Base-by-base conservation (phyloP, 1,140 invertebrate species). In the Hydropsyche tenuis region DNA sequence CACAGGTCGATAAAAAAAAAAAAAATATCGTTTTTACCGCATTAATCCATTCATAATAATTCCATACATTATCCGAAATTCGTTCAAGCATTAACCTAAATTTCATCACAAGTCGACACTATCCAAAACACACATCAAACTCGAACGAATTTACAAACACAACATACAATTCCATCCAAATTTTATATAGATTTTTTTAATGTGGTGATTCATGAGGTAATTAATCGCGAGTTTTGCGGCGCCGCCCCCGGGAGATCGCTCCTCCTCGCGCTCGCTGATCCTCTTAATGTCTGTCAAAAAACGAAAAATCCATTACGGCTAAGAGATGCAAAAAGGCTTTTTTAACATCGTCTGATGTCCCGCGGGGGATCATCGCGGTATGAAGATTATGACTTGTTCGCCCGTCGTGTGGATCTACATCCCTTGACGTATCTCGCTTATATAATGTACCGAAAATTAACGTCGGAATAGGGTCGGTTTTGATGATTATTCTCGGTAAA, bases 201-300 rank as follows among this genome's bases (percentile, higher is more conserved):
- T 48, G 16, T 48, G 48, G 16, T 53, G 48, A 53, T 53, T 53
- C 48, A 53, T 53, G 20, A 6, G 1, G 14, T 53, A 16, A 53
- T 60, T 60, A 60, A 60, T 60, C 22, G 22, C 22, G 56, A 6
- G 56, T 18, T 14, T 60, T 23, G 30, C 30, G 30, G 30, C 42
- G 22, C 37, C 14, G 9, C 12, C 16, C 65, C 23, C 42, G 22
- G 65, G 45, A 48, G 65, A 68, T 37, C 30, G 3, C 30, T 37
- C 30, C 30, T 37, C 30, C 30, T 37, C 45, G 16, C 14, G 16
- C 9, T 3, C 30, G 27, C 65, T 68, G 65, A 68, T 68, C 65
- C 65, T 68, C 65, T 68, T 68, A 68, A 68, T 68, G 65, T 68
- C 65, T 68, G 65, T 68, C 65, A 68, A 68, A 68, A 60, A 46